Conservation (phyloP, 2,797 vertebrate species). For the Phoeniculus purpureus region DNA sequence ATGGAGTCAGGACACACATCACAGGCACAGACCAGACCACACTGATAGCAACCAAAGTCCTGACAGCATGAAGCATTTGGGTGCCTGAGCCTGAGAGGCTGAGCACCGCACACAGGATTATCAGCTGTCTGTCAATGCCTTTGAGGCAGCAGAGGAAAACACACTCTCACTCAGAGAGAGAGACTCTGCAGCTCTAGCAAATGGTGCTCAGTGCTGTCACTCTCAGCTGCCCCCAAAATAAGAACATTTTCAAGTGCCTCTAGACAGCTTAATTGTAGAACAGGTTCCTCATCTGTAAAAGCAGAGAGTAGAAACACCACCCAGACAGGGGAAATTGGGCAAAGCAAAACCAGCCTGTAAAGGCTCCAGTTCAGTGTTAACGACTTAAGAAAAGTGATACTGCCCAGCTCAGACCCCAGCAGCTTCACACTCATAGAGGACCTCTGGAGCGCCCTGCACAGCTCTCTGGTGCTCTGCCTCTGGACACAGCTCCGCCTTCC, state of each 20-base stretch:
- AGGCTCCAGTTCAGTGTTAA: background rate
- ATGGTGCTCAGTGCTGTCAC: accelerated
- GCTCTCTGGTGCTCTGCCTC: slow-evolving; percentile 23
- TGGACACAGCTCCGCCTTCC: slow-evolving; percentile 3
- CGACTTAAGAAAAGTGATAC: background rate
- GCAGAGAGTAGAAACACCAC: background rate
- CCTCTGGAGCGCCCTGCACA: slow-evolving; percentile 50
- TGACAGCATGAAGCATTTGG: background rate
- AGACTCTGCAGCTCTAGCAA: background rate
- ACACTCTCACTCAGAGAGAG: background rate
- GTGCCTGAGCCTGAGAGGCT: background rate
- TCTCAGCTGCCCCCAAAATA: background rate
- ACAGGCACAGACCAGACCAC: background rate
- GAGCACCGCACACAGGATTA: background rate
- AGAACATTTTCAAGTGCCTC: background rate
- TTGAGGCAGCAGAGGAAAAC: background rate
- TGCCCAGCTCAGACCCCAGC: background rate
- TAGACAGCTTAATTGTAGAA: background rate
- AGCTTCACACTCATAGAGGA: background rate
- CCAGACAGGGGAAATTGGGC: background rate
- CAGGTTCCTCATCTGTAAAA: background rate
- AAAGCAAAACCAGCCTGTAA: background rate
- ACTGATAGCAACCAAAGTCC: background rate
- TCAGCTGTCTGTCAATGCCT: background rate
- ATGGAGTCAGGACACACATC: background rate